Conservation (phyloP, 2,797 vertebrate species). For the Alexandromys oeconomus region DNA sequence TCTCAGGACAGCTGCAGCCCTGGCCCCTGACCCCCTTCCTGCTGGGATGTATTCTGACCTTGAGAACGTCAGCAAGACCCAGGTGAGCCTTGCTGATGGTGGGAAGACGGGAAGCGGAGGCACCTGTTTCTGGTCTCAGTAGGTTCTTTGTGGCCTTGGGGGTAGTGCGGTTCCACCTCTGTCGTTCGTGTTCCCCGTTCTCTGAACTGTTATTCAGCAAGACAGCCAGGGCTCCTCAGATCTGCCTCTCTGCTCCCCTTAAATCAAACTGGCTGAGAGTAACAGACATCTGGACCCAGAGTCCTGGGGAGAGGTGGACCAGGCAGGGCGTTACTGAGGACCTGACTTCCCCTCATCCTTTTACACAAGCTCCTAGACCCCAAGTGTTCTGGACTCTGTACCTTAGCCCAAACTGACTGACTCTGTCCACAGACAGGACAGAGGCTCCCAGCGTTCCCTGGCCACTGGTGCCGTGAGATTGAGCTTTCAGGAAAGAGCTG, state of each 20-base stretch:
- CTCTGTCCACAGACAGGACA: not conserved
- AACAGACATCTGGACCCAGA: not conserved
- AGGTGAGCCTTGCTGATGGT: not conserved
- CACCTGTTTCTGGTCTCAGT: accelerated
- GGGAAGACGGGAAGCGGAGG: not conserved
- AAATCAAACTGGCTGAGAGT: not conserved
- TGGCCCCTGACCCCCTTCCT: constrained; percentile 21
- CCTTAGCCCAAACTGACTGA: not conserved
- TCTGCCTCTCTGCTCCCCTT: not conserved
- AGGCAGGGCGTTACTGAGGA: too few species aligned
- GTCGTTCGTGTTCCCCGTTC: too few species aligned
- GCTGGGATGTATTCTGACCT: not conserved
- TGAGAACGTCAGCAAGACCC: not conserved
- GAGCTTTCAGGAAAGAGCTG: not conserved
- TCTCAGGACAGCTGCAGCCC: not conserved
- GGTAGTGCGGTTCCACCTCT: too few species aligned
- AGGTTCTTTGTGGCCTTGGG: not conserved
- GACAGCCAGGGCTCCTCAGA: not conserved
- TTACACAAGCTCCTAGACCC: accelerated
- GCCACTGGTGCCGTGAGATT: accelerated
- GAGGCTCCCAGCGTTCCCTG: accelerated
- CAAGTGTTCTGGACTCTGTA: accelerated
- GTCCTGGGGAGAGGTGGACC: accelerated
- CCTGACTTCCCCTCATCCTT: not conserved
- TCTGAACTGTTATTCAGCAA: not conserved